Evolutionary conservation across 1,140 invertebrate species (phyloP).

Genomic region (Drosophila sturtevanti): DNA sequence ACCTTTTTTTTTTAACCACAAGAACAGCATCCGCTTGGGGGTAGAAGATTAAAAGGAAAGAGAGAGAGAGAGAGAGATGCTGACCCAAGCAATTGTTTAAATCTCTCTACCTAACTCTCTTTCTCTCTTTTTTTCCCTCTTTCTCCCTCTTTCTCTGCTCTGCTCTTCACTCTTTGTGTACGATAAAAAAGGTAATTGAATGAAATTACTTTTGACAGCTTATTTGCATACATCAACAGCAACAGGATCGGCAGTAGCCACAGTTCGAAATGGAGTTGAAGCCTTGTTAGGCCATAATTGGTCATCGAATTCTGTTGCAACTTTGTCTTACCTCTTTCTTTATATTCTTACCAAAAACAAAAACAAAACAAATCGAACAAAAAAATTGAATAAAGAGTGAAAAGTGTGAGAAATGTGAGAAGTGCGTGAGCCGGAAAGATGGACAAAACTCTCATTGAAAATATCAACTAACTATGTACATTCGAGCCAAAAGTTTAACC

Average conservation of each 20-base stretch:
- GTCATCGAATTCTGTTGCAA: conserved; percentile 64
- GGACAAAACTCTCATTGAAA: conserved; percentile 47
- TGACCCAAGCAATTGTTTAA: conserved; percentile 8
- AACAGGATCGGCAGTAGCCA: conserved; percentile 39
- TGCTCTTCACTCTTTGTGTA: conserved; percentile 44
- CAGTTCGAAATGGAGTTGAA: conserved; percentile 28
- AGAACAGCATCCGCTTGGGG: conserved; percentile 40
- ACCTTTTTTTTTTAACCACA: conserved; percentile 41
- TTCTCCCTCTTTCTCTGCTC: conserved; percentile 15
- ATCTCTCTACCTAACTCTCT: too few relatives aligned
- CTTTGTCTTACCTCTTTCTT: not conserved
- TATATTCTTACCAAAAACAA: conserved; percentile 8
- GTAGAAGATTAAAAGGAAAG: not conserved
- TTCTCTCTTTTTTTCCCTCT: not conserved
- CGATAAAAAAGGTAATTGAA: conserved; percentile 81
- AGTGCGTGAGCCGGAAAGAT: conserved; percentile 71
- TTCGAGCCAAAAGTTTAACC: conserved; percentile 13
- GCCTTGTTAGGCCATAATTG: conserved; percentile 79
- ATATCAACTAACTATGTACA: too few relatives aligned
- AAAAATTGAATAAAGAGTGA: not conserved
- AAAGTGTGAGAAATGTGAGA: conserved; percentile 60
- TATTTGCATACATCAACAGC: conserved; percentile 80
- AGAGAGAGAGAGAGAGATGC: not conserved
- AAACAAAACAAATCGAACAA: not conserved
- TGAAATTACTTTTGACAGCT: conserved; percentile 82